phyloP scores from a whole-genome alignment of 1,140 invertebrate genomes.

The Sminthurides bifidus region DNA sequence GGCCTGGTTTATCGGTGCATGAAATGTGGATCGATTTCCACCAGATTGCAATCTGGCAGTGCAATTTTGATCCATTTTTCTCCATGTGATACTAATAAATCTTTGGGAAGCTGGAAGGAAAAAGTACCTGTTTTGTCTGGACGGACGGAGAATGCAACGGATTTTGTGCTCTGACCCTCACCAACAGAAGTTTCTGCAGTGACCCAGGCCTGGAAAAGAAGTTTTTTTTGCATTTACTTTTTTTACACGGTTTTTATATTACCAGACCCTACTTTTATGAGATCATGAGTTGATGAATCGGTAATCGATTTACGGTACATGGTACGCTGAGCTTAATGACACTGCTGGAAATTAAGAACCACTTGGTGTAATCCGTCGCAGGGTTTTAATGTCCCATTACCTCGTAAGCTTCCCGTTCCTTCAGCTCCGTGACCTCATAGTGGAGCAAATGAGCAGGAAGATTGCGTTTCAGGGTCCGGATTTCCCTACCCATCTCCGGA shows the following conservation, averaged over 20 bases:
- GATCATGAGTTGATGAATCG: no score
- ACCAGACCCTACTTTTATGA: no score
- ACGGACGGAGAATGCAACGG: constrained; percentile 42
- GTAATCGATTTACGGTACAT: not conserved
- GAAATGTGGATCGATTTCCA: not conserved
- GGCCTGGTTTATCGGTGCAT: not conserved
- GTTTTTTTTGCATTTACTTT: not conserved
- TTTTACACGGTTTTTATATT: not conserved
- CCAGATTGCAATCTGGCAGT: not conserved
- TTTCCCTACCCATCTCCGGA: constrained; percentile 50
- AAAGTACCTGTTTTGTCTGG: not conserved
- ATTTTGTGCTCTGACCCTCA: constrained; percentile 43
- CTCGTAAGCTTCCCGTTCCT: constrained; percentile 47
- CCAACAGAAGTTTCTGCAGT: constrained; percentile 49
- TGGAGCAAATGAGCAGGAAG: constrained; percentile 46
- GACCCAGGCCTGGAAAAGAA: constrained; percentile 42
- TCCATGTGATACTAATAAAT: not conserved
- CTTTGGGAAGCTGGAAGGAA: not conserved
- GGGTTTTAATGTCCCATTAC: not conserved
- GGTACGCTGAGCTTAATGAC: not conserved
- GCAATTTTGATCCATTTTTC: not conserved
- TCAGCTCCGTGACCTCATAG: constrained; percentile 46
- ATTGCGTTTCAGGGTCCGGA: constrained; percentile 55
- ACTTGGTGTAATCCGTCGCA: not conserved
- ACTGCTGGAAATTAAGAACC: not conserved